Base-by-base conservation (phyloP, 1,140 invertebrate genomes). In the Proales similis region DNA sequence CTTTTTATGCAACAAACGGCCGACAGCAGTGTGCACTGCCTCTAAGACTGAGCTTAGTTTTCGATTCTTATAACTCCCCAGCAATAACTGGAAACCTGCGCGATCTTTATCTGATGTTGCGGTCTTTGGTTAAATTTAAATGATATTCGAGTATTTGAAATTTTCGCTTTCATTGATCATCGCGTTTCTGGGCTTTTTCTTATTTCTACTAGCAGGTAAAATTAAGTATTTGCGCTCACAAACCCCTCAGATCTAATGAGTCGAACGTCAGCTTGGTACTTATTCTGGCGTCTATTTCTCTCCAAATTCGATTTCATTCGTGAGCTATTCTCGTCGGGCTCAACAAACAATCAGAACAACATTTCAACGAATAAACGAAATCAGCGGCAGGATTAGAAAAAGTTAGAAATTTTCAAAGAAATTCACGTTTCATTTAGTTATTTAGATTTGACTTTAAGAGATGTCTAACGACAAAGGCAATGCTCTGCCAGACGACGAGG, bases 181-280 rank as follows among this genome's bases (percentile, higher is more conserved):
- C 22, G 51, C 51, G 30, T 24, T 57, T 22, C 26, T 42, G 27
- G 39, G 19, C 45, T 57, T 57, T 42, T 26, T 57, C 39, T 26
- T 57, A n/a, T 57, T 57, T 17, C 26, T 57, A 57, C 12, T 57
- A 17, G 27, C 51, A 19, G 51, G 51, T 57, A 57, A 36, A 53
- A 17, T 30, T 24, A 24, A 38, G 14, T 53, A 39, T 33, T 48
- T 47, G 26, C 30, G 2, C 30, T 20, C 30, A 27, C 12, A 47
- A 48, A 4, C 20, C 11, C 19, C 20, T 27, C 6, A 1, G 30
- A 26, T 27, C n/a, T n/a, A n/a, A n/a, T n/a, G n/a, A n/a, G n/a
- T n/a, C n/a, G n/a, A n/a, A n/a, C n/a, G n/a, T n/a, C n/a, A 57
- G 51, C 51, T 39, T 57, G 51, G 51, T 57, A 57, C 36, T 26